Base-by-base conservation (phyloP, 64 coral and sea anemone species). In the Montipora foliosa region DNA sequence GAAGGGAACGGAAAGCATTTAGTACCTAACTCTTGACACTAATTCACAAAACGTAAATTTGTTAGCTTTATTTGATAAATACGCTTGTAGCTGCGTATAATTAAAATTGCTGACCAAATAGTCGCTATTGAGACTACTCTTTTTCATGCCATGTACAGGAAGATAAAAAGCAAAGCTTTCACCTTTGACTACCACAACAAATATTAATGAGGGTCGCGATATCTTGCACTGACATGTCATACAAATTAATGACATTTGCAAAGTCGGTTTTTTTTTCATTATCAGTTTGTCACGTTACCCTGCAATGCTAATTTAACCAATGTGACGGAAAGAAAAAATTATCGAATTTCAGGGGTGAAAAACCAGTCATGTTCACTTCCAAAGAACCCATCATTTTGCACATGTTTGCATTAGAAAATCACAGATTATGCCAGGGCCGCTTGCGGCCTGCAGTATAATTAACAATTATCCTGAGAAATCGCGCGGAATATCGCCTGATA, bases 101-200 rank as follows among this genome's bases (percentile, higher is more conserved):
- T 75, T 78, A 15, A 78, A 78, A 50, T 49, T 78, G 44, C 76
- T 78, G 45, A 78, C 76, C 76, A 78, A 78, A 78, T 8, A 49
- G 47, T 49, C 1, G 15, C 12, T 19, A 47, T 49, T 6, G 45
- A 49, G 47, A 12, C 24, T 15, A 76, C 29, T 46, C 74, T 76
- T 37, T 14, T 48, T 4, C 16, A 78, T 49, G 76, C 16, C 47
- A 78, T 3, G 49, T 16, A 78, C 11, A 78, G 14, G 45, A 78
- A 78, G 68, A 49, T 3, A 19, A 7, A 11, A 78, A n/a, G 47
- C 44, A 49, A 12, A 50, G 47, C 4, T 57, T 57, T 6, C 53
- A 6, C 11, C 6, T 57, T 37, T 37, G 37, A 37, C 37, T 2
- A 37, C 1, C 37, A 37, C 37, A 37, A 37, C 37, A 37, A 37